Percentiles rank a stretch among this genome's conserved stretches.
These are phyloP conservation scores for Antigone vipio DNA, from an alignment of 2,113 vertebrate species.

Conservation along the genomic window DNA sequence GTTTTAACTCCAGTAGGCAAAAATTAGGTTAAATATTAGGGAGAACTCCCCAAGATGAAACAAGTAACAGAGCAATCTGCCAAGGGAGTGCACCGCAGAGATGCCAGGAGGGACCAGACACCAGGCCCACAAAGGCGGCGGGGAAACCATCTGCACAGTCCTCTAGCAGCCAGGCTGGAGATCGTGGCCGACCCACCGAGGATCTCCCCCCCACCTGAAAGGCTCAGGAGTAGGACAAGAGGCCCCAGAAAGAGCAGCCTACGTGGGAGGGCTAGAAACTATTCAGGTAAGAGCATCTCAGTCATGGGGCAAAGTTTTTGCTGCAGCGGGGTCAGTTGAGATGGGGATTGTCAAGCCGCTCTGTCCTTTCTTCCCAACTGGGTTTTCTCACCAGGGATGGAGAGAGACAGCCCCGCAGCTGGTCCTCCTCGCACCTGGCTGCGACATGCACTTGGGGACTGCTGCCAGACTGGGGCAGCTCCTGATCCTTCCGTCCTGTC, in stretches of 20 bases:
- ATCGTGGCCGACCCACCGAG: neutral
- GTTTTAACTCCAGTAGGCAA: conserved; percentile 30
- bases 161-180: neutral
- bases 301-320: neutral
- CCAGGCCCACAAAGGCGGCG: neutral
- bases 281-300: neutral
- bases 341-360: neutral
- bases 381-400: neutral
- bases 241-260: neutral
- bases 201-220: neutral
- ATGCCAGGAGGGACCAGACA: neutral
- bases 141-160: conserved; percentile 18
- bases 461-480: rapidly evolving
- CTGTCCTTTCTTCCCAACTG: neutral
- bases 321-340: neutral
- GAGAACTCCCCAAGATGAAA: neutral
- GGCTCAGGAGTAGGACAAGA: neutral
- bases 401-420: neutral
- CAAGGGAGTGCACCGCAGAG: neutral
- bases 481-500: neutral
- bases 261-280: neutral
- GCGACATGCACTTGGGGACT: neutral
- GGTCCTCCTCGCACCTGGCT: neutral
- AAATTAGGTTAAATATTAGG: conserved; percentile 22
- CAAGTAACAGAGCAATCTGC: neutral